Conservation (phyloP, 2,797 vertebrate genomes). For the Chiroxiphia lanceolata region DNA sequence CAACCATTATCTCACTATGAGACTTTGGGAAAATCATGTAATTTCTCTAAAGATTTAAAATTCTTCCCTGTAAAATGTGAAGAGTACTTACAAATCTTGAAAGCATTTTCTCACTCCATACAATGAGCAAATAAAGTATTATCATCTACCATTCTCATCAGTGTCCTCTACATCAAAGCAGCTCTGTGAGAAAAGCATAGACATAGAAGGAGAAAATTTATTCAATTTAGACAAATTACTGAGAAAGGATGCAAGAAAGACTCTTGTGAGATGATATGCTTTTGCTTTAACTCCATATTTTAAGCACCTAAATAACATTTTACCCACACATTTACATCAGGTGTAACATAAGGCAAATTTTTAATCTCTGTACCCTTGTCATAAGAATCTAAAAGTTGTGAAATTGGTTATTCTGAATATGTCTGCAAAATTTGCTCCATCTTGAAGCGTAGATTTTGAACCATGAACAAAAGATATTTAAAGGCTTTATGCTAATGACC, state of each 20-base stretch:
- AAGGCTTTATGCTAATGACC: not conserved
- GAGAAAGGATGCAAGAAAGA: not conserved
- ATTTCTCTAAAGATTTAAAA: slow-evolving; percentile 8
- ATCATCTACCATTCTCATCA: not conserved
- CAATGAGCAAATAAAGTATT: not conserved
- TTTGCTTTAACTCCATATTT: not conserved
- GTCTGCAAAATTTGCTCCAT: not conserved
- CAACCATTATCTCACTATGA: slow-evolving; percentile 1
- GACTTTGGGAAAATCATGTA: slow-evolving; percentile 14
- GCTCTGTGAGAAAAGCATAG: not conserved
- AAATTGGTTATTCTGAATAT: not conserved
- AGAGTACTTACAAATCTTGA: not conserved
- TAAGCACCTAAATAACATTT: not conserved
- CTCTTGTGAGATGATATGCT: not conserved
- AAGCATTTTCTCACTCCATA: not conserved
- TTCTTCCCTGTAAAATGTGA: not conserved
- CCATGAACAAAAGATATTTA: not conserved
- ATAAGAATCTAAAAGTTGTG: not conserved
- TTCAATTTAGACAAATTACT: not conserved
- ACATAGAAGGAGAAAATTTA: not conserved
- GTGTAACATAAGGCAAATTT: not conserved
- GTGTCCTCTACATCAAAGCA: not conserved
- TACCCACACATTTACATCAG: not conserved
- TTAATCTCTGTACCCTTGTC: not conserved
- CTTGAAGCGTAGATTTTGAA: not conserved